Evolutionary conservation across 2,888 invertebrate species (phyloP), one percentile per base, ranked within the genome.

Genomic region (Parnassius mnemosyne): DNA sequence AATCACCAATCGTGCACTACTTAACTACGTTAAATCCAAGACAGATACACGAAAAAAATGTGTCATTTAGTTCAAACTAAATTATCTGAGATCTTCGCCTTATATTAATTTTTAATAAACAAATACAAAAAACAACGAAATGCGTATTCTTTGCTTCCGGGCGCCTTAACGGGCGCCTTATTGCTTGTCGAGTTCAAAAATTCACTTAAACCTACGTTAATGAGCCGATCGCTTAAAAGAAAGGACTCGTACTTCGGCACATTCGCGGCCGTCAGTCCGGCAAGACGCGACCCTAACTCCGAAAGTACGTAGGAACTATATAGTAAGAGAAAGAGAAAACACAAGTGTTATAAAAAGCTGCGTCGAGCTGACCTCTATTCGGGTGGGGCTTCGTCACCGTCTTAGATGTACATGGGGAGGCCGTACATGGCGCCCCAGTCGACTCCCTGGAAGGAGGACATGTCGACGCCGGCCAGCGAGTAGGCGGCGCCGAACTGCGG

Each of bases 391-490:
- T n/a, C 53, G 44, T 20, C 11, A 16, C n/a, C 59, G 63, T 70
- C 84, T 93, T 94, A 96, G 84, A 97, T 96, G 93, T 97, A 97
- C 97, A 97, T 97, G 84, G 97, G 97, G 92, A 97, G 96, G 79
- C 97, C 96, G 87, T 97, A 97, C 96, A 97, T 96, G 76, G 96
- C 95, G 77, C 95, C 94, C 97, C 97, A 97, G 89, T 97, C 97
- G 73, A 97, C 96, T 65, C 96, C 96, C 86, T 97, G 97, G 94
- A 97, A 97, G 81, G 96, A 96, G 66, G 96, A 95, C 97, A 97
- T 97, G 90, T 97, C 97, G 67, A 97, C 96, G 83, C 97, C 97
- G 80, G 97, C 95, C 70, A 97, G 93, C 72, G 95, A 95, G 89
- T 97, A 97, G 75, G 95, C 95, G 44, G 94, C 93, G 42, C 94